Conservation (phyloP, 1,140 invertebrate species). For the Pantala flavescens region DNA sequence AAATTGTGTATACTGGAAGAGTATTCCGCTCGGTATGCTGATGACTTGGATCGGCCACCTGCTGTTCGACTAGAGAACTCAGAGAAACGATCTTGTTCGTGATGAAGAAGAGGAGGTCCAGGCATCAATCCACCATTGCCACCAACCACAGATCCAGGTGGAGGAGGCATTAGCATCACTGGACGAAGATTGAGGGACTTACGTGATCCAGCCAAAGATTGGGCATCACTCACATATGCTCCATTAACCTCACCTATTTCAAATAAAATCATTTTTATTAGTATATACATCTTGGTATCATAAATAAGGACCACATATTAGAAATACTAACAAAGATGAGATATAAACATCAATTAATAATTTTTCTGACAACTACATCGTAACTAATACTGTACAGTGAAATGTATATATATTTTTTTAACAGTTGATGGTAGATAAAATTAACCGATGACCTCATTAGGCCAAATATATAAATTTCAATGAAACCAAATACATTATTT, state of each 20-base stretch:
- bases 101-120: conserved; percentile 30
- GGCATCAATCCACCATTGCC: conserved; percentile 22
- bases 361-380: no score
- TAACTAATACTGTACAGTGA: no score
- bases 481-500: no score
- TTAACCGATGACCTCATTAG: no score
- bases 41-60: conserved; percentile 37
- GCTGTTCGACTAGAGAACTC: conserved; percentile 59
- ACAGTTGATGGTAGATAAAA: no score
- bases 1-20: conserved; percentile 50
- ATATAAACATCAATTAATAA: no score
- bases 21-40: conserved; percentile 40
- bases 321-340: no score
- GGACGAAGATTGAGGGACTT: conserved; percentile 79
- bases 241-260: conserved; percentile 71
- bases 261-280: background rate
- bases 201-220: conserved; percentile 67
- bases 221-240: conserved; percentile 66
- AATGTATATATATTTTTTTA: no score
- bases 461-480: no score
- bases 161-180: conserved; percentile 65
- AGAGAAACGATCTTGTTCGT: conserved; percentile 52
- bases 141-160: conserved; percentile 27
- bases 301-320: background rate
- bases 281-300: background rate